These are phyloP conservation scores for Lamellibrachia columna DNA, from an alignment of 2,888 invertebrate genomes.

Conservation along the genomic window DNA sequence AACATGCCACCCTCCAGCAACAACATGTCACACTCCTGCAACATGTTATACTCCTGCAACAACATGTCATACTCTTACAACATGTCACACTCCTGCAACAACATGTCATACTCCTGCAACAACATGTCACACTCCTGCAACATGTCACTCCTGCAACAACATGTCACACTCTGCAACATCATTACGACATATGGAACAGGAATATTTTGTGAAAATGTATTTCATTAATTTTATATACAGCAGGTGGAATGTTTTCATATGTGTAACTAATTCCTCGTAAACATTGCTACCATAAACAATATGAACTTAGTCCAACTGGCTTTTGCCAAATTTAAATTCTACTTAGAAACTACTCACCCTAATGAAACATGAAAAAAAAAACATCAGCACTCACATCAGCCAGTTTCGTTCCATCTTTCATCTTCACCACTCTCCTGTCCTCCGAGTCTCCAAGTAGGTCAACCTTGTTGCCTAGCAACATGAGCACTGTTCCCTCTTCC, in stretches of 20 bases:
- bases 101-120: background rate
- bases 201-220: too few relatives aligned
- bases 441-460: constrained; percentile 66
- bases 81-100: constrained; percentile 62
- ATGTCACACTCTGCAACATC: background rate
- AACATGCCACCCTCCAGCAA: constrained; percentile 7
- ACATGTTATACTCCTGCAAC: background rate
- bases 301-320: too few relatives aligned
- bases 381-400: constrained; percentile 62
- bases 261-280: too few relatives aligned
- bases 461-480: constrained; percentile 70
- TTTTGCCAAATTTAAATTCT: too few relatives aligned
- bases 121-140: constrained; percentile 64
- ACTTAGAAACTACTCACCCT: too few relatives aligned
- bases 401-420: constrained; percentile 65
- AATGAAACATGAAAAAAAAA: too few relatives aligned
- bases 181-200: background rate
- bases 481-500: constrained; percentile 66
- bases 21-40: background rate
- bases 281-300: too few relatives aligned
- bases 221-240: too few relatives aligned
- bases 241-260: too few relatives aligned
- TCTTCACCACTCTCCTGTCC: constrained; percentile 59
- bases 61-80: background rate
- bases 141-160: constrained; percentile 39